A percentile compares a stretch with the other conserved stretches of the same genome.
These are phyloP conservation scores for Tylochromis polylepis DNA, from an alignment of 2,113 vertebrate species.

Conservation along the genomic window DNA sequence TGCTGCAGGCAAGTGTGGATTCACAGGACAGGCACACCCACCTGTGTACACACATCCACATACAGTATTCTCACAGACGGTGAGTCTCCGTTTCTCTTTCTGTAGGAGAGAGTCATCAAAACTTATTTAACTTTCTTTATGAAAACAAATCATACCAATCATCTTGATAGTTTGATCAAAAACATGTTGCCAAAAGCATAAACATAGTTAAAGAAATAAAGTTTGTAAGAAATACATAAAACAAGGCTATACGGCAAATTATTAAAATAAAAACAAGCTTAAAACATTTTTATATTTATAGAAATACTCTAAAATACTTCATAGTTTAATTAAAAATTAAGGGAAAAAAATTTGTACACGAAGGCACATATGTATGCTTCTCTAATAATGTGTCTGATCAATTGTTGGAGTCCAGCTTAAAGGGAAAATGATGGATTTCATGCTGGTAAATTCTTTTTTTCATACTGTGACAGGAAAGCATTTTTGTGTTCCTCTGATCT, in stretches of 20 bases:
- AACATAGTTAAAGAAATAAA: background rate
- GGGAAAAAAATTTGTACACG: background rate
- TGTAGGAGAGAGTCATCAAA: background rate
- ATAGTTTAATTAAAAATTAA: background rate
- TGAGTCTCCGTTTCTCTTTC: background rate
- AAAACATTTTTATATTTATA: background rate
- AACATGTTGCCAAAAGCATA: background rate
- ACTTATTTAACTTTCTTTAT: background rate
- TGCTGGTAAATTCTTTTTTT: background rate
- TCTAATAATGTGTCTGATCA: background rate
- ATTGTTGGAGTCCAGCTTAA: background rate
- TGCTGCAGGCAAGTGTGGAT: conserved; percentile 30
- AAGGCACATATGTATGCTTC: background rate
- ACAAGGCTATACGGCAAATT: accelerated
- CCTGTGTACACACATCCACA: conserved; percentile 24
- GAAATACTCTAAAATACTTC: background rate
- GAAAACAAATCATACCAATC: background rate
- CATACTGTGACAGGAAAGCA: background rate
- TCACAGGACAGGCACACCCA: conserved; percentile 38
- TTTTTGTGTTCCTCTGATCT: background rate
- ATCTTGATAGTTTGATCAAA: background rate
- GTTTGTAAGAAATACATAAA: background rate
- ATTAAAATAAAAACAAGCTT: background rate
- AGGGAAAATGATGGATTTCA: accelerated
- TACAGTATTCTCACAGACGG: background rate